Evolutionary conservation across 37 sponge, comb jelly and placozoan species (phyloP).

Genomic region (Cladorhizidae sp.): DNA sequence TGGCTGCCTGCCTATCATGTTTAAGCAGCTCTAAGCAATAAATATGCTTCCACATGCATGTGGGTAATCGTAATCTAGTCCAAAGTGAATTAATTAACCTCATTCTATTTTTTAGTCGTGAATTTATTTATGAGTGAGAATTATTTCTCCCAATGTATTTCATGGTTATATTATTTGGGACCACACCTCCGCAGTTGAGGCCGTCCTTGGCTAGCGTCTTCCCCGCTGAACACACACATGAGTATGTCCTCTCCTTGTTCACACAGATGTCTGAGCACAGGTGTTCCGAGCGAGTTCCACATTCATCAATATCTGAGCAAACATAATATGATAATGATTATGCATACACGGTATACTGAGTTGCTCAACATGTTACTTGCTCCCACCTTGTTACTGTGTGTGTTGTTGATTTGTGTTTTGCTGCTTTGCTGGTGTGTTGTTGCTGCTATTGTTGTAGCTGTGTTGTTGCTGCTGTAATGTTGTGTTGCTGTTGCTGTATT

Average conservation of each 20-base stretch:
- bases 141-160: neutral
- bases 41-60: no score
- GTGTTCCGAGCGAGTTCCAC: slow-evolving; percentile 24
- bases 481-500: no score
- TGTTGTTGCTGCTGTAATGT: no score
- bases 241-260: slow-evolving; percentile 39
- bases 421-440: no score
- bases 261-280: slow-evolving; percentile 61
- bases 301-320: slow-evolving; percentile 85
- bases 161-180: neutral
- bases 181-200: slow-evolving; percentile 76
- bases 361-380: neutral
- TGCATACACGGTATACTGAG: neutral
- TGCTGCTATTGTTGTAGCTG: no score
- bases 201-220: slow-evolving; percentile 59
- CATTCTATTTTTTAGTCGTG: no score
- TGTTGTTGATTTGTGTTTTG: no score
- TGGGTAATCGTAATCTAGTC: no score
- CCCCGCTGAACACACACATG: slow-evolving; percentile 61
- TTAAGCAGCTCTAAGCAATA: no score
- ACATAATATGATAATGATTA: neutral
- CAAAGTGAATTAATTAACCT: no score
- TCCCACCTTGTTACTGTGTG: neutral
- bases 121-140: no score
- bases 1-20: no score